Evolutionary conservation across 2,113 vertebrate genomes (phyloP).

Genomic region (Podocnemis expansa): DNA sequence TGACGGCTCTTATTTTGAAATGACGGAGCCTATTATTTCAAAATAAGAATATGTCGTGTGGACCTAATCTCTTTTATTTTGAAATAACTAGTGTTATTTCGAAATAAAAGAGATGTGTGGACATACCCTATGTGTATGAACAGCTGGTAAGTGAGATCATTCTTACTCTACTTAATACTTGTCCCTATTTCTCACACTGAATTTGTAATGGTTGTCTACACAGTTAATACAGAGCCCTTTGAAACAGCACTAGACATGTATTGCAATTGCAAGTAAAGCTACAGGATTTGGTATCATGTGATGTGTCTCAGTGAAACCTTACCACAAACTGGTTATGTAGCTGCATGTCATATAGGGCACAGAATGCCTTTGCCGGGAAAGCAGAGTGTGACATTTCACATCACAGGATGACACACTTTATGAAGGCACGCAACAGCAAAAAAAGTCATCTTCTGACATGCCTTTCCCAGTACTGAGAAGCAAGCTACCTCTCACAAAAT

Average conservation of each 20-base stretch:
- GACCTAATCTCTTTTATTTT: too few species aligned
- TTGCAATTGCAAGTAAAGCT: neutral
- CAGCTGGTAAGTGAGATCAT: neutral
- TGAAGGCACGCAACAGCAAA: slow-evolving; percentile 20
- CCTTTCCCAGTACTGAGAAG: neutral
- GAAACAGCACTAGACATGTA: neutral
- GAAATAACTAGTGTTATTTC: too few species aligned
- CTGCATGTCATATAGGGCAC: neutral
- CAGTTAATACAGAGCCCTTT: neutral
- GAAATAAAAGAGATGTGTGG: too few species aligned
- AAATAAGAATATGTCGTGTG: too few species aligned
- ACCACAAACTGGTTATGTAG: neutral
- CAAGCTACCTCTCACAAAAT: neutral
- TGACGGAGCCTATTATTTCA: too few species aligned
- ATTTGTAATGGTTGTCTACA: neutral
- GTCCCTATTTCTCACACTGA: neutral
- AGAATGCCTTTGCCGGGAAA: neutral
- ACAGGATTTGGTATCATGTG: neutral
- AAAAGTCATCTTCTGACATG: neutral
- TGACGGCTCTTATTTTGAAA: too few species aligned
- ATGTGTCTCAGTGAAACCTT: neutral
- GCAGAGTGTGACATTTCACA: neutral
- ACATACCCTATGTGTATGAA: neutral
- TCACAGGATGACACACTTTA: neutral
- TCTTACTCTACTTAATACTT: too few species aligned